Evolutionary conservation across 2,888 invertebrate species (phyloP), one percentile per base, ranked within the genome.

Genomic region (Diadromus collaris): DNA sequence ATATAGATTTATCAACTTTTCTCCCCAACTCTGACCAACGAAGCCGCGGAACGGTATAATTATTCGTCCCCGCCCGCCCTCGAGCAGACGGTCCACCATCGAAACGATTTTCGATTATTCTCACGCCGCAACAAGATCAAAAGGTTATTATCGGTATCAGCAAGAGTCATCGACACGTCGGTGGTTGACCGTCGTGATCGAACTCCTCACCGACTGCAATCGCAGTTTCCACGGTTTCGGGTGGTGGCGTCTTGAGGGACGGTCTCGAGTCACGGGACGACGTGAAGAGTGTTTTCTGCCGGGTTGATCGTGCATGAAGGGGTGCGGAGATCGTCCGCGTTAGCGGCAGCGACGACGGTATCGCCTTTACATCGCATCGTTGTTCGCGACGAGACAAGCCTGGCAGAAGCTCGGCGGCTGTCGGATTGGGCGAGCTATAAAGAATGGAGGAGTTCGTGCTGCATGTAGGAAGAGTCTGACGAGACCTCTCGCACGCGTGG

Each of bases 331-430:
- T 13, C 44, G 24, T 6, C 32, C 13, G 13, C 54, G 32, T 44
- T 41, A 61, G 32, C 58, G 16, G 65, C 41, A 32, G n/a, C 58
- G 34, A n/a, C 38, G n/a, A 13, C 21, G 10, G 6, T 21, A 61
- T 29, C 29, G 64, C 67, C 76, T 79, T 79, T 63, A 29, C 76
- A 71, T 76, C 64, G 76, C 61, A 67, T 71, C 67, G 64, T 58
- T 46, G 78, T 29, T 34, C 46, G 56, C 65, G 48, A n/a, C 60
- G 29, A 34, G 41, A 56, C 46, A 56, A 71, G 69, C 60, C 54
- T 56, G 58, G 69, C 51, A 73, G 75, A 79, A 61, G 56, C 56
- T 71, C 58, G 41, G 46, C n/a, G n/a, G n/a, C n/a, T n/a, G n/a
- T n/a, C n/a, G 32, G 60, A 48, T 64, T 32, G 54, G 51, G 60